Evolutionary conservation across 2,113 vertebrate genomes (phyloP).

Genomic region (Pachypanchax playfairii): DNA sequence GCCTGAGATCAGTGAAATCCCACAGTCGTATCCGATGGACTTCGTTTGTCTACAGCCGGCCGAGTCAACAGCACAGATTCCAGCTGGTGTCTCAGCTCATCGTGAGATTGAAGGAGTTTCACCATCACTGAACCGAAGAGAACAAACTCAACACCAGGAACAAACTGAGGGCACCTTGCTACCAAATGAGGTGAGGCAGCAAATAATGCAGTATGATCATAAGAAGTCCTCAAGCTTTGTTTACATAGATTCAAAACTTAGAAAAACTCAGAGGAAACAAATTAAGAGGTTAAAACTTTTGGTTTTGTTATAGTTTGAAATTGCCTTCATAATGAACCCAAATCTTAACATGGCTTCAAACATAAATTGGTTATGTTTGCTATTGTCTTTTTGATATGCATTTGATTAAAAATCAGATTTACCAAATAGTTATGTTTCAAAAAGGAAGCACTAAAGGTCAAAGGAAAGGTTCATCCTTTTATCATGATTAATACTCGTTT

Average conservation of each 20-base stretch:
- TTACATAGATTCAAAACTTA: background rate
- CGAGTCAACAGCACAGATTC: constrained; percentile 15
- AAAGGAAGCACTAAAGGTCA: constrained; percentile 8
- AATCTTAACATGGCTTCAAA: no score
- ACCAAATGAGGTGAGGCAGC: constrained; percentile 52
- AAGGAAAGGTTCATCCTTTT: background rate
- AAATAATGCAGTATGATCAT: background rate
- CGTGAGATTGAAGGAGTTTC: constrained; percentile 30
- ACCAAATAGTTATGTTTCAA: no score
- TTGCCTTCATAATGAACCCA: no score
- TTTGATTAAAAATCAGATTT: constrained; percentile 5
- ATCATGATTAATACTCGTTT: constrained; percentile 10
- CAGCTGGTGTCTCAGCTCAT: constrained; percentile 11
- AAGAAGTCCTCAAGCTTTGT: no score
- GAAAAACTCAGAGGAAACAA: background rate
- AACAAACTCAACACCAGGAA: constrained; percentile 31
- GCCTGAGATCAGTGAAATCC: constrained; percentile 6
- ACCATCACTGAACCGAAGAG: constrained; percentile 30
- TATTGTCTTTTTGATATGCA: no score
- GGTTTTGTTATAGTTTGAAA: no score
- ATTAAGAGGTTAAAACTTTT: no score
- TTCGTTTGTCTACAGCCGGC: constrained; percentile 16
- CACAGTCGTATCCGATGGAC: constrained; percentile 30
- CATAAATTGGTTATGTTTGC: no score
- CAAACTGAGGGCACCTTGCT: constrained; percentile 14